These are phyloP conservation scores for Mystacornis crossleyi DNA, from an alignment of 2,113 vertebrate species.

Conservation along the genomic window DNA sequence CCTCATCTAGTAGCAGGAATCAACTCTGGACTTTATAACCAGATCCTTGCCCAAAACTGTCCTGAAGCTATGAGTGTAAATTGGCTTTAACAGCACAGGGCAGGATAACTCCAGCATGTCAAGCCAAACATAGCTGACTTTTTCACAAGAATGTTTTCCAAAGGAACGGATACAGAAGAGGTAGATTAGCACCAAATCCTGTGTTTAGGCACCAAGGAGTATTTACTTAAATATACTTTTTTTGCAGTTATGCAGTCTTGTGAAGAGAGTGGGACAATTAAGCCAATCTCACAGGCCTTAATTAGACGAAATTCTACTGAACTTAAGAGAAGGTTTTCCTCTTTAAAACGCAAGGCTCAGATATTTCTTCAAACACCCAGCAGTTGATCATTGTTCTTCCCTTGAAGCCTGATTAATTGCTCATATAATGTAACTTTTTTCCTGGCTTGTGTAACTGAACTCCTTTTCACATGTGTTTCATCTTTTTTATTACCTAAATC, in stretches of 20 bases:
- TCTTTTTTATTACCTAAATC: background rate
- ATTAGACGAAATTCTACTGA: background rate
- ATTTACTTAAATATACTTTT: background rate
- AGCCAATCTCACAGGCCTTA: background rate
- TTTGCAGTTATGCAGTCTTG: background rate
- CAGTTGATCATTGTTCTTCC: background rate
- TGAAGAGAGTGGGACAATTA: background rate
- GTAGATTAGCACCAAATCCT: background rate
- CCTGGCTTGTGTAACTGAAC: background rate
- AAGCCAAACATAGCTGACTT: background rate
- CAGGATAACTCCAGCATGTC: background rate
- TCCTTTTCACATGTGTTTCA: background rate
- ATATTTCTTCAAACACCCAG: background rate
- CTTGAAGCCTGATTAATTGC: conserved; percentile 20
- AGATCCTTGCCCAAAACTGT: background rate
- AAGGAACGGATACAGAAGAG: background rate
- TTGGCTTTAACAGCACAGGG: background rate
- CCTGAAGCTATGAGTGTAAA: background rate
- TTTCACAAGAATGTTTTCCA: background rate
- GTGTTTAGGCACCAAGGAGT: fast-evolving
- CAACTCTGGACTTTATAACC: background rate
- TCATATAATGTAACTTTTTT: background rate
- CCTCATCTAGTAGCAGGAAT: background rate
- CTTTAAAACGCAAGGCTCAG: background rate
- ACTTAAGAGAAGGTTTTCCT: background rate